phyloP scores from a whole-genome alignment of 2,888 invertebrate genomes.

The Ecdyonurus torrentis region DNA sequence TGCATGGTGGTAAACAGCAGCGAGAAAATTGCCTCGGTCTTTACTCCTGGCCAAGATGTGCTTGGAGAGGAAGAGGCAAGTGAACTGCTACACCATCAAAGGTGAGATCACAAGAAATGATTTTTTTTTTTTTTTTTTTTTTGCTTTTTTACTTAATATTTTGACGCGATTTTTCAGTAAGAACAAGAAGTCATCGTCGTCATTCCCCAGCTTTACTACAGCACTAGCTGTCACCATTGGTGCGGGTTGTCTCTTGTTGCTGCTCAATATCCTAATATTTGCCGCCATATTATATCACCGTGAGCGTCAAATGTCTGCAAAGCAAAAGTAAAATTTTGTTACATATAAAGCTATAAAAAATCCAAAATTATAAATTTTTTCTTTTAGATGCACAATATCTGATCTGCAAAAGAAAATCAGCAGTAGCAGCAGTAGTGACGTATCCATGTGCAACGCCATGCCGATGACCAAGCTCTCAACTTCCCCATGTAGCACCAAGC shows the following conservation, averaged over 20 bases:
- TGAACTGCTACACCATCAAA: neutral
- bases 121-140: too few relatives aligned
- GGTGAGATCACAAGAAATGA: too few relatives aligned
- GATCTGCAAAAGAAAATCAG: neutral
- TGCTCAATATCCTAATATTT: constrained; percentile 71
- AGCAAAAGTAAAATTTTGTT: neutral
- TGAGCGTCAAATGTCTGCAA: constrained; percentile 28
- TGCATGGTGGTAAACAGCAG: neutral
- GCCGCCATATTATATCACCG: constrained; percentile 78
- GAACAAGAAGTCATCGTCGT: constrained; percentile 1
- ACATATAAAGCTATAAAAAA: neutral
- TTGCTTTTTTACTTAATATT: too few relatives aligned
- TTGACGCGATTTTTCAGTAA: neutral
- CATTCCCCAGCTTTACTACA: constrained; percentile 72
- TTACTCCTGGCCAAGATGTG: neutral
- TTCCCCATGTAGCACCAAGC: neutral
- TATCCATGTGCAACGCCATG: neutral
- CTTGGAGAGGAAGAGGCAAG: neutral
- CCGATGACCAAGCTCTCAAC: constrained; percentile 13
- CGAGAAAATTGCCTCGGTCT: neutral
- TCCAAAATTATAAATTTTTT: neutral
- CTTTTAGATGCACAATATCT: neutral
- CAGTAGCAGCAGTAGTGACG: neutral
- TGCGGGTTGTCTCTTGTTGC: constrained; percentile 64
- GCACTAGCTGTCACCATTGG: constrained; percentile 77